Evolutionary conservation across 2,888 invertebrate genomes (phyloP), one percentile per base, ranked within the genome.

Genomic region (Tillus elongatus): DNA sequence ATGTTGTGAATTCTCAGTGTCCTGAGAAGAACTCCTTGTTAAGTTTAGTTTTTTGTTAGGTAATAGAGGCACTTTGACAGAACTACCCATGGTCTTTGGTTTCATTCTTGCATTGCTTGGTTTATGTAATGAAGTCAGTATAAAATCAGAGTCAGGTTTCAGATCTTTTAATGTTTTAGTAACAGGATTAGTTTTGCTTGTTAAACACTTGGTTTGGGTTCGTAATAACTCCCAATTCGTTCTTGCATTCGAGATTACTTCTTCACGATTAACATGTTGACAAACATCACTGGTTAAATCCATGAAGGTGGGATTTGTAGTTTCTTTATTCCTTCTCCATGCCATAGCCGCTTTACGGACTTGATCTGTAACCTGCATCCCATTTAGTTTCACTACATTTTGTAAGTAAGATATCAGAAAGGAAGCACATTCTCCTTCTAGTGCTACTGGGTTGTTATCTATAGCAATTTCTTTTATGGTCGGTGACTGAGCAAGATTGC

Each of bases 211-310:
- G 16, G 75, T 77, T 65, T 66, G 65, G 2, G 82, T 77, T 41
- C 85, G 71, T 9, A 86, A 64, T 33, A 86, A 63, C 60, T 88
- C 86, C 87, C 87, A 88, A 57, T 86, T 88, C n/a, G 84, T 85
- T 45, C 85, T 74, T 2, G 87, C 87, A 56, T 87, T 87, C 27
- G 84, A 81, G 44, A 88, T 88, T 2, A 86, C 79, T 61, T 87
- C 84, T 59, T 87, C 86, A n/a, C 86, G 70, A 1, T 79, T 72
- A 24, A 79, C 79, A 44, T 69, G 72, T 27, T 67, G 56, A 34
- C 67, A 66, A 8, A 74, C 71, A 48, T 77, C 74, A 30, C 70
- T 68, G 27, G 72, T 71, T 13, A 81, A 68, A 35, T 79, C 76
- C 52, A 77, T 74, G 47, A 77, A 79, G 2, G 77, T 73, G 2